Evolutionary conservation across 2,113 vertebrate species (phyloP), one percentile per base, ranked within the genome.

Genomic region (Prinia subflava): DNA sequence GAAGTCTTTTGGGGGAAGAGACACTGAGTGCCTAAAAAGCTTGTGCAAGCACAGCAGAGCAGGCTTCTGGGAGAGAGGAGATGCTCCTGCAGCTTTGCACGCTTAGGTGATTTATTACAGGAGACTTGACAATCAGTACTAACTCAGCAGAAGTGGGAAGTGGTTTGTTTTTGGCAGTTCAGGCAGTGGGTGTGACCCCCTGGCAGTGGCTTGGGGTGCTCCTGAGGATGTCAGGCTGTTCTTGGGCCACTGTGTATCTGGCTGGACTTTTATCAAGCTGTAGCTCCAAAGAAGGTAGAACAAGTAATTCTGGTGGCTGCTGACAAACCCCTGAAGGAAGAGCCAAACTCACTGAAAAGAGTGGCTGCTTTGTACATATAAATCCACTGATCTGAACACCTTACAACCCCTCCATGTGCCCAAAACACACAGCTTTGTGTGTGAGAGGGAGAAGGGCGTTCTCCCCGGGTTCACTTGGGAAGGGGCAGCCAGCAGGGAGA

Each of bases 351-450:
- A 22, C 52, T 78, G 50, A 20, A 44, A 63, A 6, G 27, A 21
- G 2, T 24, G 12, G 49, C 11, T 76, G 21, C 30, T 92, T 78
- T 60, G 10, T 31, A 7, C 31, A 1, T 7, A 1, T 11, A 24
- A 57, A 55, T 53, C 15, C 25, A 7, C 33, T 9, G 23, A 7
- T 56, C 20, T 65, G 27, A 28, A 28, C 25, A 62, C 33, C 20
- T n/a, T 24, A 2, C 18, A 15, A 15, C 4, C 13, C 7, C 20
- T 75, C 0, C 12, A 0, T 44, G 2, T 14, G 12, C 8, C 41
- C 28, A 15, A 63, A 87, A 10, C 2, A 3, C 17, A 16, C 1
- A 60, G 39, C 23, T 39, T 13, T 73, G 44, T 24, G 21, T 19
- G 15, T 11, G 21, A 37, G 35, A 33, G n/a, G 23, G 25, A 39